phyloP scores from a whole-genome alignment of 1,140 invertebrate genomes.

The Chrysomallon squamiferum region DNA sequence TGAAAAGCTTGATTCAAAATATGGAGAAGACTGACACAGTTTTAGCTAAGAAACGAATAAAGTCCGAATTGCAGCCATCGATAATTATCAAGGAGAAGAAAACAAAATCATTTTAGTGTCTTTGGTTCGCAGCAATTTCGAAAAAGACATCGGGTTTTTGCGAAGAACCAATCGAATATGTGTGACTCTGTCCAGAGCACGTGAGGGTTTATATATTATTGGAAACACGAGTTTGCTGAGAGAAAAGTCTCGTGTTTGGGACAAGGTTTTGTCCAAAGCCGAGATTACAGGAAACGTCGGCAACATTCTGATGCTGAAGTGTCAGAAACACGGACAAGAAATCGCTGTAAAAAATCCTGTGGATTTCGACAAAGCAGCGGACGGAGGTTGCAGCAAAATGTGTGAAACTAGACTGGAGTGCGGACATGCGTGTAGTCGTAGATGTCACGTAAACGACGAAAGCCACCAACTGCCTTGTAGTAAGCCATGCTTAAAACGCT shows the following conservation, averaged over 20 bases:
- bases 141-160: conserved; percentile 78
- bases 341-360: conserved; percentile 22
- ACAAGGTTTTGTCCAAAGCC: conserved; percentile 38
- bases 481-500: conserved; percentile 34
- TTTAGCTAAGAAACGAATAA: neutral
- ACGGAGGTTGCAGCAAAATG: conserved; percentile 49
- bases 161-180: conserved; percentile 77
- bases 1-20: conserved; percentile 17
- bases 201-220: conserved; percentile 72
- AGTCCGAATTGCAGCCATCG: conserved; percentile 81
- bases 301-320: conserved; percentile 49
- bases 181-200: conserved; percentile 80
- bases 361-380: conserved; percentile 50
- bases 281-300: conserved; percentile 19
- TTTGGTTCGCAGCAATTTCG: conserved; percentile 73
- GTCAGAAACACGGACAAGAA: conserved; percentile 56
- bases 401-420: conserved; percentile 51
- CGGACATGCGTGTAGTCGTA: conserved; percentile 49
- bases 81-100: conserved; percentile 79
- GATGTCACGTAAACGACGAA: conserved; percentile 64
- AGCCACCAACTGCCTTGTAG: conserved; percentile 18
- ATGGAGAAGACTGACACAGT: too few species aligned
- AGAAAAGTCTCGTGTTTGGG: conserved; percentile 46
- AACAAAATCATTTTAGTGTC: conserved; percentile 83
- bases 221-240: conserved; percentile 72